Percentiles rank a stretch among this genome's conserved stretches.
phyloP scores from a whole-genome alignment of 2,113 vertebrate species.

The Rattus norvegicus region GRCr8 NC_086034.1:87907001-87907500 shows the following conservation, averaged over 20 bases:
- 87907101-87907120: neutral
- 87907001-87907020: neutral
- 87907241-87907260: neutral
- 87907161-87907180: too few relatives aligned
- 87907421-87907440: neutral
- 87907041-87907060: slow-evolving; percentile 6
- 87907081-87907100: neutral
- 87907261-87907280: neutral
- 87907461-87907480: neutral
- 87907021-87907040: neutral
- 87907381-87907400: neutral
- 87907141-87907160: neutral
- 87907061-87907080: neutral
- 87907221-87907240: neutral
- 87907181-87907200: neutral
- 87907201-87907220: neutral
- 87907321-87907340: slow-evolving; percentile 23
- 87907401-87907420: neutral
- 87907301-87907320: neutral
- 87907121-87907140: neutral
- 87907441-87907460: neutral
- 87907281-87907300: neutral
- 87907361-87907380: slow-evolving; percentile 21
- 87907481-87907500: neutral
- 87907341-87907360: neutral